Percentiles rank a stretch among this genome's conserved stretches.
phyloP scores from a whole-genome alignment of 1,140 invertebrate genomes.

The Ptiloglossa arizonensis region DNA sequence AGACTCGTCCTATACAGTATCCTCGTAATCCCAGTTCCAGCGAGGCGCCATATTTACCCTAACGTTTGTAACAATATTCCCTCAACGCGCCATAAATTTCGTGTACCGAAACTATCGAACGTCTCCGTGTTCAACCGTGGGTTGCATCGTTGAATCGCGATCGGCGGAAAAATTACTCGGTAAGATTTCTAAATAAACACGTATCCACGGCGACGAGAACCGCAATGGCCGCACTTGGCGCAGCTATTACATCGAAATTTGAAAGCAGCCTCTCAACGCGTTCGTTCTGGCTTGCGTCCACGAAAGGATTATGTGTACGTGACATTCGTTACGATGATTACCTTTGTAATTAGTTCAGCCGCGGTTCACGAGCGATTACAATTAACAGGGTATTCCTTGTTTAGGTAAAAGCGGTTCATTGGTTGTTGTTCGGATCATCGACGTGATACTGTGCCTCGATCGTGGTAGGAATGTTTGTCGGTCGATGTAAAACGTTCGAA shows the following conservation, averaged over 20 bases:
- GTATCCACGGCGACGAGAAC: not conserved
- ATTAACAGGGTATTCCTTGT: constrained; percentile 67
- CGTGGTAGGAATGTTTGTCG: constrained; percentile 50
- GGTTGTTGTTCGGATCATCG: constrained; percentile 63
- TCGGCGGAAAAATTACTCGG: too few relatives aligned
- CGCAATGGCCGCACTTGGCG: not conserved
- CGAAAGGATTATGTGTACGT: constrained; percentile 58
- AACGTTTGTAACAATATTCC: too few relatives aligned
- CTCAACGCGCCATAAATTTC: too few relatives aligned
- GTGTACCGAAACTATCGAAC: not conserved
- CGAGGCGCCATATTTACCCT: too few relatives aligned
- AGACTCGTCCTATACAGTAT: too few relatives aligned
- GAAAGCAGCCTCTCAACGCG: not conserved
- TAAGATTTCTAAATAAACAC: not conserved
- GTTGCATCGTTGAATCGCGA: too few relatives aligned
- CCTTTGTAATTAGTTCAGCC: constrained; percentile 66
- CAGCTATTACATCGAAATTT: constrained; percentile 8
- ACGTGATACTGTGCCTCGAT: constrained; percentile 55
- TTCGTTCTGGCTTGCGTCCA: constrained; percentile 24
- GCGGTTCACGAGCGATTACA: constrained; percentile 64
- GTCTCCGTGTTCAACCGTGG: too few relatives aligned
- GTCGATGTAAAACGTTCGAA: constrained; percentile 58
- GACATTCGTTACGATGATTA: constrained; percentile 71
- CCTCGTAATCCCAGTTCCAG: too few relatives aligned
- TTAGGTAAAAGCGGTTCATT: constrained; percentile 67